Percentiles rank a stretch among this genome's conserved stretches.
phyloP scores from a whole-genome alignment of 1,140 invertebrate genomes.

The Oryzaephilus surinamensis region DNA sequence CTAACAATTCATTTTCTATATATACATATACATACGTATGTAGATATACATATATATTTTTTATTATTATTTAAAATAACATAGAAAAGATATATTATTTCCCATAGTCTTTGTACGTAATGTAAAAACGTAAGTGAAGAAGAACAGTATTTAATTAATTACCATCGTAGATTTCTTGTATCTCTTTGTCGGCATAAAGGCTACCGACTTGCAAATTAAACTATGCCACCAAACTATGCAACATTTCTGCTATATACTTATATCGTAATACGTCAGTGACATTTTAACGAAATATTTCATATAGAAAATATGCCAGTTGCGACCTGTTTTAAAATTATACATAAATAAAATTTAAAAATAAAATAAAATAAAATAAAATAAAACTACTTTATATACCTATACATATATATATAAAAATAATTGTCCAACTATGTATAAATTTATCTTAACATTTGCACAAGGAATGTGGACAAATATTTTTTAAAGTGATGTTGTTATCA shows the following conservation, averaged over 20 bases:
- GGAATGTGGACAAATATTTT: slow-evolving; percentile 29
- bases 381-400: too few relatives aligned
- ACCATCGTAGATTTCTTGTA: slow-evolving; percentile 20
- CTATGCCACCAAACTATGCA: slow-evolving; percentile 34
- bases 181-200: slow-evolving; percentile 27
- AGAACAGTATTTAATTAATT: slow-evolving; percentile 28
- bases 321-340: slow-evolving; percentile 28
- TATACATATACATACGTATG: too few relatives aligned
- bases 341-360: too few relatives aligned
- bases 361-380: too few relatives aligned
- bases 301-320: slow-evolving; percentile 21
- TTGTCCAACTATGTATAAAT: slow-evolving; percentile 23
- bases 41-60: too few relatives aligned
- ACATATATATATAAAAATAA: too few relatives aligned
- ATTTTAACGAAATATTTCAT: slow-evolving; percentile 28
- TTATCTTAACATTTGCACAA: slow-evolving; percentile 18
- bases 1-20: too few relatives aligned
- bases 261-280: slow-evolving; percentile 34
- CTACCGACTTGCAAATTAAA: slow-evolving; percentile 33
- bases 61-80: too few relatives aligned
- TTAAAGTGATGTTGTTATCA: slow-evolving; percentile 26
- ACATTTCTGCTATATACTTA: slow-evolving; percentile 21
- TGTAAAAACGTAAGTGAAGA: too few relatives aligned
- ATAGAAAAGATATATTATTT: too few relatives aligned
- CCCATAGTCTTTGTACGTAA: too few relatives aligned